Conservation (phyloP, 1,140 invertebrate genomes). For the Drosophila oshimai region DNA sequence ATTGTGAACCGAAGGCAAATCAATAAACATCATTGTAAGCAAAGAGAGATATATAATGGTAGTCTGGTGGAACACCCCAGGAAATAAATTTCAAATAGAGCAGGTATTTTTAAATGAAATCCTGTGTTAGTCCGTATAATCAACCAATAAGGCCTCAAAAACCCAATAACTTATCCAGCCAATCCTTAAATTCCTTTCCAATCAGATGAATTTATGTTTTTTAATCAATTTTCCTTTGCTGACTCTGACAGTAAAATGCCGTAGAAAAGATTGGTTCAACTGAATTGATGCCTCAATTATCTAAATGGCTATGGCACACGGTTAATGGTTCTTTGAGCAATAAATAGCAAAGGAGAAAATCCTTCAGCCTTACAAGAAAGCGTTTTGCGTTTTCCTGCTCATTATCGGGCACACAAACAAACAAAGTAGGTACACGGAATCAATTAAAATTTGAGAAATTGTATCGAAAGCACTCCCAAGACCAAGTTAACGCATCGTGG, state of each 20-base stretch:
- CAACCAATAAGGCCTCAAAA: not conserved
- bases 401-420: constrained; percentile 51
- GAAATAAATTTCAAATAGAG: not conserved
- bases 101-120: not conserved
- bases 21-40: constrained; percentile 1
- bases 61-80: not conserved
- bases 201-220: constrained; percentile 7
- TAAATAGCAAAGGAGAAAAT: constrained; percentile 2
- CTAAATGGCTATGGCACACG: constrained; percentile 18
- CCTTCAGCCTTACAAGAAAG: not conserved
- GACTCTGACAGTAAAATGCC: not conserved
- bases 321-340: constrained; percentile 17
- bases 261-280: constrained; percentile 1
- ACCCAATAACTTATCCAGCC: not conserved
- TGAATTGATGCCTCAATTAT: constrained; percentile 41
- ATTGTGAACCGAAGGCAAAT: constrained; percentile 8
- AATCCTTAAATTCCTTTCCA: not conserved
- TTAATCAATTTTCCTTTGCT: constrained; percentile 11
- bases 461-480: constrained; percentile 31
- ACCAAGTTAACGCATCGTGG: constrained; percentile 29
- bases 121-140: not conserved
- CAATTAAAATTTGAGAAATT: constrained; percentile 63
- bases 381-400: constrained; percentile 18
- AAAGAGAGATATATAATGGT: not conserved
- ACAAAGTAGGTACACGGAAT: constrained; percentile 35